Base-by-base conservation (phyloP, 2,888 invertebrate species). In the Furcula furcula region DNA sequence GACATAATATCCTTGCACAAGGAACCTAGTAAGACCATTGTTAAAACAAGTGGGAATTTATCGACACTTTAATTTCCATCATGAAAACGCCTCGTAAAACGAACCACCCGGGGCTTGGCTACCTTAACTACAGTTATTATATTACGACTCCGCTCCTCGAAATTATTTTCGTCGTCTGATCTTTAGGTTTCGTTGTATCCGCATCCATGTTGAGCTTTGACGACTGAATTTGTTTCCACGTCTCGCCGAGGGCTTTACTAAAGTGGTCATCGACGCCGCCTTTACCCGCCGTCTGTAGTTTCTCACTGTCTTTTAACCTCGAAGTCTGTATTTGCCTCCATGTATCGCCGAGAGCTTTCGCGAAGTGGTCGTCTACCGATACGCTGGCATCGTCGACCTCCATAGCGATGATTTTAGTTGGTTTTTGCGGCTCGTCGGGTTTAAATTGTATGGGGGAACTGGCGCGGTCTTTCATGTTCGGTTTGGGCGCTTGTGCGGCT, bases 311-410 rank as follows among this genome's bases (percentile, higher is more conserved):
- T 70, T 91, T 90, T 67, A 84, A 64, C 28, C 91, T 90, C 15
- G 91, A 91, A 37, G 91, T 92, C 67, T 93, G 93, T 42, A 94
- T 83, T 74, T 93, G 92, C 46, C 90, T 89, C 97, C 96, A 97
- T 0, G 95, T 96, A 66, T 95, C 95, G 15, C 94, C 94, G 27
- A 97, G 85, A 0, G 97, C 96, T 86, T 96, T 97, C 18, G 96
- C 96, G 83, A 97, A 97, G 73, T 97, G 97, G 72, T 97, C 97
- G 81, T 97, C 97, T 26, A 97, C 97, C 42, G 94, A 92, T 18
- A 91, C 68, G 49, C 90, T 90, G 4, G 91, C 84, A 42, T 89
- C 81, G 40, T 90, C 90, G n/a, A 91, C 91, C 67, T 91, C 91
- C 82, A 92, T 87, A 1, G 91, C 90, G 28, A 87, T 86, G 28